These are phyloP conservation scores for Ctenomys sociabilis DNA, from an alignment of 2,113 vertebrate species.

Conservation along the genomic window DNA sequence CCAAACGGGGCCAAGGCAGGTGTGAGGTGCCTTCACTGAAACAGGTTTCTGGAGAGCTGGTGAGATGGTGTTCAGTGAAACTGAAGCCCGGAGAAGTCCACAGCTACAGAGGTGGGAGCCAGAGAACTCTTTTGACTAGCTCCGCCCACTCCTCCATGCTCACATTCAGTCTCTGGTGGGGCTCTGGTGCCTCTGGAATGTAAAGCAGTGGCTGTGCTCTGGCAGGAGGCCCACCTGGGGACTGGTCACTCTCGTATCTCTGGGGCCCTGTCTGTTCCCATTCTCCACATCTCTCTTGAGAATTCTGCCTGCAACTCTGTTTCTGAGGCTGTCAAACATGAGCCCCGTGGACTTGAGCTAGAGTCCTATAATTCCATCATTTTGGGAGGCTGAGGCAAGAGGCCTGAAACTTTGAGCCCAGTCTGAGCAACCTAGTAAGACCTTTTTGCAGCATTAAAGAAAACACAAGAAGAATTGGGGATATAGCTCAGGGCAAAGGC, in stretches of 20 bases:
- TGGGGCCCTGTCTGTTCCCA: fast-evolving
- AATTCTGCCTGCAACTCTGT: neutral
- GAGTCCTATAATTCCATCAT: neutral
- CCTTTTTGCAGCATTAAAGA: neutral
- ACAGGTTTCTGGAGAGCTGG: neutral
- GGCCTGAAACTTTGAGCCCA: neutral
- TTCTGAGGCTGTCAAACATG: neutral
- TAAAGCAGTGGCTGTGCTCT: fast-evolving
- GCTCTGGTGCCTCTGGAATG: neutral
- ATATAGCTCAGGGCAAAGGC: neutral
- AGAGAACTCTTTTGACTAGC: neutral
- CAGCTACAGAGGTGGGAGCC: neutral
- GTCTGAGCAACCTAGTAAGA: neutral
- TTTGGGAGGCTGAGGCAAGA: neutral
- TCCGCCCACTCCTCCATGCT: neutral
- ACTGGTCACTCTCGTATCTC: neutral
- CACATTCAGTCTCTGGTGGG: neutral
- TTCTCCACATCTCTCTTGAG: neutral
- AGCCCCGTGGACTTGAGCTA: neutral
- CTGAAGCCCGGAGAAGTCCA: neutral
- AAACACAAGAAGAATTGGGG: neutral
- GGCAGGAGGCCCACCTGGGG: fast-evolving
- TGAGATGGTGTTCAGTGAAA: neutral
- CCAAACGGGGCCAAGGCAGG: neutral
- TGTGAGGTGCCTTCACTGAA: neutral